Percentiles rank a stretch among this genome's conserved stretches.
Evolutionary conservation across 2,113 vertebrate genomes (phyloP).

Genomic region (Serilophus lunatus): DNA sequence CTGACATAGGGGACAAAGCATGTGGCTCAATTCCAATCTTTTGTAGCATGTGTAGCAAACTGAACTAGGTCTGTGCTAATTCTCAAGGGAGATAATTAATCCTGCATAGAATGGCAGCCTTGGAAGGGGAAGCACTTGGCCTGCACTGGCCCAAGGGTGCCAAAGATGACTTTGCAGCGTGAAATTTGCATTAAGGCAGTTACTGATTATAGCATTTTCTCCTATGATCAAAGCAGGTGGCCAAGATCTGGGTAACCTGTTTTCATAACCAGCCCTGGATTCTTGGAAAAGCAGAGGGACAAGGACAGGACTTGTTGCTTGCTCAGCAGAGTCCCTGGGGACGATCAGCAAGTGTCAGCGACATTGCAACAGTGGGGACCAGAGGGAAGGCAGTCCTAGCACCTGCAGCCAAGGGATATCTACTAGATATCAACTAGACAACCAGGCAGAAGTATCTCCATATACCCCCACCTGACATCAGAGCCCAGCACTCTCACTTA

Average conservation of each 20-base stretch:
- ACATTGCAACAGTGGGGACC: fast-evolving
- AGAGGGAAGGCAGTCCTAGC: neutral
- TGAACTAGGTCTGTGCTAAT: neutral
- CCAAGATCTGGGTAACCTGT: neutral
- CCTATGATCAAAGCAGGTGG: neutral
- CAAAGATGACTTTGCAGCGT: neutral
- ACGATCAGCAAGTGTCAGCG: neutral
- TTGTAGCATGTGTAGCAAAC: neutral
- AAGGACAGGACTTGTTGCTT: neutral
- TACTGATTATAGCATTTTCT: neutral
- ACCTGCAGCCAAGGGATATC: neutral
- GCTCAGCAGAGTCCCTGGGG: neutral
- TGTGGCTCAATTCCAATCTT: neutral
- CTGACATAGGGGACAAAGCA: neutral
- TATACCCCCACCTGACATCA: fast-evolving
- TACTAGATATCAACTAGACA: neutral
- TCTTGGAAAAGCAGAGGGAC: neutral
- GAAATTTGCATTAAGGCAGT: neutral
- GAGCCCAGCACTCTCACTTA: neutral
- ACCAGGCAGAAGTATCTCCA: fast-evolving
- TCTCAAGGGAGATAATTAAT: neutral
- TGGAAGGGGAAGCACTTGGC: neutral
- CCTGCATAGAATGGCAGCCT: neutral
- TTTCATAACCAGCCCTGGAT: neutral
- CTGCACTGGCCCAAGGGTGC: neutral